Evolutionary conservation across 2,888 invertebrate genomes (phyloP).

Genomic region (Punctoribates punctum): DNA sequence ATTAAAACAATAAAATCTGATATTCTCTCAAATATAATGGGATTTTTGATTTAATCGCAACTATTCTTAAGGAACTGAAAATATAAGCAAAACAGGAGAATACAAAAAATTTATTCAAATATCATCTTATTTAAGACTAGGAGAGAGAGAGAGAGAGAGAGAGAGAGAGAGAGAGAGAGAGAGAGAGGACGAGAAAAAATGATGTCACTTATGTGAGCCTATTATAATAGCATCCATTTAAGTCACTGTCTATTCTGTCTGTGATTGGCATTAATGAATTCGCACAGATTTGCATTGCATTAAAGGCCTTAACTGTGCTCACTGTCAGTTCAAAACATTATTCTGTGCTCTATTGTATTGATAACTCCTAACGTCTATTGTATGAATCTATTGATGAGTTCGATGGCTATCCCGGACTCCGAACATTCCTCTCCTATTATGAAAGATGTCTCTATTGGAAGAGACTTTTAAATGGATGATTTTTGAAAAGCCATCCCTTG

Average conservation of each 20-base stretch:
- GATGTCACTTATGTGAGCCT: slow-evolving; percentile 7
- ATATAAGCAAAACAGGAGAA: background rate
- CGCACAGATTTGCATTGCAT: slow-evolving; percentile 30
- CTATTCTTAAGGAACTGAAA: background rate
- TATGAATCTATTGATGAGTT: background rate
- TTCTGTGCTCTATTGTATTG: slow-evolving; percentile 3
- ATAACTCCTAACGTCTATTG: background rate
- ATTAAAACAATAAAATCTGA: too few relatives aligned
- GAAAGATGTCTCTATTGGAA: background rate
- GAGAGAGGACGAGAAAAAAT: background rate
- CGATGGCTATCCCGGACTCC: too few relatives aligned
- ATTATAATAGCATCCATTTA: slow-evolving; percentile 35
- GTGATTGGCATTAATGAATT: slow-evolving; percentile 32
- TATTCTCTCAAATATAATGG: too few relatives aligned
- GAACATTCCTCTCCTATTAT: too few relatives aligned
- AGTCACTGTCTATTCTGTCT: slow-evolving; percentile 22
- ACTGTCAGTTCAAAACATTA: background rate
- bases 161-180: background rate
- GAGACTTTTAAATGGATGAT: background rate
- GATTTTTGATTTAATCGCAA: background rate
- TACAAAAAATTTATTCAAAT: background rate
- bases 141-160: too few relatives aligned
- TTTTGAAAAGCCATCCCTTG: background rate
- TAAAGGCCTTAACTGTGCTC: background rate
- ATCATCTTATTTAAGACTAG: background rate